Conservation (phyloP, 2,113 vertebrate species). For the Scomber scombrus region DNA sequence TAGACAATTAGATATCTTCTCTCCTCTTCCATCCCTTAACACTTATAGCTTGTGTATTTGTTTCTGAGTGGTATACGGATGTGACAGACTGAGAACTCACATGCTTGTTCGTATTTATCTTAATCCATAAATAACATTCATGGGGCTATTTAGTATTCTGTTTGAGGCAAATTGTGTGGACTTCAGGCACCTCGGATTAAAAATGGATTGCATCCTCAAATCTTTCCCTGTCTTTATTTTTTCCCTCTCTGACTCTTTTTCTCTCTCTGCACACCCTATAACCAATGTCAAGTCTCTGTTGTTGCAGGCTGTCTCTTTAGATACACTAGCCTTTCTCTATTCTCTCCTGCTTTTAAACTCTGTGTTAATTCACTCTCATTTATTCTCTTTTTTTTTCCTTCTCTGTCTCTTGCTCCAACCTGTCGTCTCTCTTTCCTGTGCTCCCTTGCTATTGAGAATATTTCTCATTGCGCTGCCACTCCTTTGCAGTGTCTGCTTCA, state of each 20-base stretch:
- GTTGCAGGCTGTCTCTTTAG: constrained; percentile 24
- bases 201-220: constrained; percentile 56
- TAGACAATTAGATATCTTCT: constrained; percentile 39
- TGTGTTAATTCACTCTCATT: constrained; percentile 6
- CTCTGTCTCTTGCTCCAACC: not conserved
- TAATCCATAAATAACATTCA: constrained; percentile 57
- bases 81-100: constrained; percentile 41
- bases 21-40: constrained; percentile 34
- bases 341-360: constrained; percentile 22
- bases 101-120: constrained; percentile 37
- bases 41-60: not conserved
- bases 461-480: constrained; percentile 38
- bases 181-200: constrained; percentile 61
- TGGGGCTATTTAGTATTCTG: constrained; percentile 57
- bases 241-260: not conserved
- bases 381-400: constrained; percentile 16
- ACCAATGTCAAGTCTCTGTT: constrained; percentile 23
- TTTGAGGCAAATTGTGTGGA: constrained; percentile 47
- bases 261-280: not conserved
- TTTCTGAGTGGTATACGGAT: not conserved
- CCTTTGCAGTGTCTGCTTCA: constrained; percentile 69
- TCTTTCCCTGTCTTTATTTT: not conserved
- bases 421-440: constrained; percentile 31
- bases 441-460: constrained; percentile 34
- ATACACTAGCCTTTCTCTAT: constrained; percentile 22